Percentiles rank a stretch among this genome's conserved stretches.
Conservation (phyloP, 1,140 invertebrate genomes). For the Caenorhabditis remanei region DNA sequence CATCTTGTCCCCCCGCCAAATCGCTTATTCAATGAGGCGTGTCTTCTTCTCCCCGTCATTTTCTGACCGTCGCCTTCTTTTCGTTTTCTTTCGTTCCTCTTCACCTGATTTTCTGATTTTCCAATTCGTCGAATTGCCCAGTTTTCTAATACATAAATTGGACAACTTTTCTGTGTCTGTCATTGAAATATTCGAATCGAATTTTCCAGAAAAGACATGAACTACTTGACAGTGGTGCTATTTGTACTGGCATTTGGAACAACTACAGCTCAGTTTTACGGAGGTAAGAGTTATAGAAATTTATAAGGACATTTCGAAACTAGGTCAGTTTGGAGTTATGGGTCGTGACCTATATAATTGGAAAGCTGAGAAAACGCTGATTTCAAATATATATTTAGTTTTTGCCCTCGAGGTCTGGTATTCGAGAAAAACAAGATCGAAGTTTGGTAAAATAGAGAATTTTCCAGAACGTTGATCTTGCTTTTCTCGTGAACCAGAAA, state of each 20-base stretch:
- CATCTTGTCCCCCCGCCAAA: neutral
- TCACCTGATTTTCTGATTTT: neutral
- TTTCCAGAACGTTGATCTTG: no score
- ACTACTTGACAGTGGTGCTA: neutral
- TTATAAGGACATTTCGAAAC: neutral
- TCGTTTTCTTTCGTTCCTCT: constrained; percentile 24
- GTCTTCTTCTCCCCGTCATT: neutral
- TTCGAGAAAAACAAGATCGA: no score
- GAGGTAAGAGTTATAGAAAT: neutral
- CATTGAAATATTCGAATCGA: neutral
- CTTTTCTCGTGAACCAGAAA: no score
- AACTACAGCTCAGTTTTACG: constrained; percentile 42
- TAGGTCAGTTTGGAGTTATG: no score
- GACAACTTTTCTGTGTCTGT: neutral
- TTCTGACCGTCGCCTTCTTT: neutral
- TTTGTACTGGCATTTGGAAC: constrained; percentile 19
- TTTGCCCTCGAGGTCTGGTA: no score
- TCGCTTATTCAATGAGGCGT: constrained; percentile 14
- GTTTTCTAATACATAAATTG: constrained; percentile 20
- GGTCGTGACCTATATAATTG: no score
- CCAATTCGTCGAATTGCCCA: constrained; percentile 20
- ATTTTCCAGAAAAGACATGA: constrained; percentile 18
- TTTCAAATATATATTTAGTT: no score
- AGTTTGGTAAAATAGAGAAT: no score
- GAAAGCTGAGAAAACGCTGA: no score